These are phyloP conservation scores for Drosophila pegasa DNA, from an alignment of 2,888 invertebrate genomes.

Conservation along the genomic window DNA sequence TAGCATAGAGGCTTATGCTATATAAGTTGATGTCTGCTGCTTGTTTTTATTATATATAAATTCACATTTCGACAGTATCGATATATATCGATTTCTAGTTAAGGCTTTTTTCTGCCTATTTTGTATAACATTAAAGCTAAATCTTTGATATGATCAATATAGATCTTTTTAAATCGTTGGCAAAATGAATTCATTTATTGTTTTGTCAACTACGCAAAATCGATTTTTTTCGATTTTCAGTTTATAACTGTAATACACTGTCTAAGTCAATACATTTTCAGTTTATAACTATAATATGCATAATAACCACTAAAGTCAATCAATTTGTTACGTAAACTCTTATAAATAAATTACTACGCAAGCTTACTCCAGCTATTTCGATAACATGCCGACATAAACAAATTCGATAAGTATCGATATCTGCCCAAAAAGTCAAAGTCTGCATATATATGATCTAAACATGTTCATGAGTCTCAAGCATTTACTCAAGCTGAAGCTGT, in stretches of 20 bases:
- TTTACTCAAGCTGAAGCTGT: neutral
- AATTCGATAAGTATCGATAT: neutral
- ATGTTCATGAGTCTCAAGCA: neutral
- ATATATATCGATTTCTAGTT: neutral
- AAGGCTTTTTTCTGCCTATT: neutral
- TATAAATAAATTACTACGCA: neutral
- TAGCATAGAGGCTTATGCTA: neutral
- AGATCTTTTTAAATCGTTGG: neutral
- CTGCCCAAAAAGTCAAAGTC: no score
- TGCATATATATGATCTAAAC: neutral
- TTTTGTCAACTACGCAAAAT: no score
- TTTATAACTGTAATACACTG: neutral
- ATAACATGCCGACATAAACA: neutral
- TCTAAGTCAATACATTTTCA: no score
- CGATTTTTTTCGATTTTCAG: neutral
- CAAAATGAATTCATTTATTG: neutral
- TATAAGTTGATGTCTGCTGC: neutral
- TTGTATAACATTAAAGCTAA: no score
- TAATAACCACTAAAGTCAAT: neutral
- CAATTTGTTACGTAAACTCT: neutral
- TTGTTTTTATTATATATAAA: neutral
- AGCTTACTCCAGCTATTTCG: neutral
- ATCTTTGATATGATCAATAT: neutral
- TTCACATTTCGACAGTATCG: neutral
- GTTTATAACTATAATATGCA: neutral